A percentile compares a stretch with the other conserved stretches of the same genome.
Evolutionary conservation across 2,797 vertebrate species (phyloP).

Genomic region (Sibirionetta formosa): DNA sequence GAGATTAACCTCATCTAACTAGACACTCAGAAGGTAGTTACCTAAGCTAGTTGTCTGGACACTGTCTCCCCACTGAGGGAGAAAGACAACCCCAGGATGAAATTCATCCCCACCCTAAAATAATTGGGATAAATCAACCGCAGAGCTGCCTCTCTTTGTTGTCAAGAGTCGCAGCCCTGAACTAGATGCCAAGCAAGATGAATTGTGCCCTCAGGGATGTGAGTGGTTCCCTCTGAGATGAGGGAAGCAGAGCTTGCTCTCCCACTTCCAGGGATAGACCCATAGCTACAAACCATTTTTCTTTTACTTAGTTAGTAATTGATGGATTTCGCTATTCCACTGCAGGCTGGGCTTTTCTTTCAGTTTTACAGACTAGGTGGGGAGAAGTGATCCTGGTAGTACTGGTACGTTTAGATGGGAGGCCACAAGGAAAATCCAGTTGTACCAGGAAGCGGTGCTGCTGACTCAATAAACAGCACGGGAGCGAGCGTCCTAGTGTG

Average conservation of each 20-base stretch:
- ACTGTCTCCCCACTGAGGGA: rapidly evolving
- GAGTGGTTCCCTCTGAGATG: neutral
- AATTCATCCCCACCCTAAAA: neutral
- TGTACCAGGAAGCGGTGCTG: constrained; percentile 10
- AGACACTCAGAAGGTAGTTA: neutral
- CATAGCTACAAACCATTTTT: neutral
- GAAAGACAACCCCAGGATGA: neutral
- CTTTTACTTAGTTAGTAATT: neutral
- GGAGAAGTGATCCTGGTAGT: neutral
- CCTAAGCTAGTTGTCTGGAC: neutral
- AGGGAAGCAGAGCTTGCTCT: neutral
- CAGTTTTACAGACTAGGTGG: neutral
- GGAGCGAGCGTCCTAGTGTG: neutral
- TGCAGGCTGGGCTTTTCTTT: neutral
- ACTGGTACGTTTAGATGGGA: neutral
- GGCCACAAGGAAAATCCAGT: neutral
- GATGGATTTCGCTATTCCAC: neutral
- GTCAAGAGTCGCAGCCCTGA: neutral
- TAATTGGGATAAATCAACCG: neutral
- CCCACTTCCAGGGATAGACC: neutral
- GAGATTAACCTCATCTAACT: neutral
- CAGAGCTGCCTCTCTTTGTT: neutral
- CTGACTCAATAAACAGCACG: neutral
- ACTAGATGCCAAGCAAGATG: neutral
- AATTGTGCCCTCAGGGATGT: neutral